Evolutionary conservation across 1,140 invertebrate genomes (phyloP), one percentile per base, ranked within the genome.

Genomic region (Drosophila pandora): DNA sequence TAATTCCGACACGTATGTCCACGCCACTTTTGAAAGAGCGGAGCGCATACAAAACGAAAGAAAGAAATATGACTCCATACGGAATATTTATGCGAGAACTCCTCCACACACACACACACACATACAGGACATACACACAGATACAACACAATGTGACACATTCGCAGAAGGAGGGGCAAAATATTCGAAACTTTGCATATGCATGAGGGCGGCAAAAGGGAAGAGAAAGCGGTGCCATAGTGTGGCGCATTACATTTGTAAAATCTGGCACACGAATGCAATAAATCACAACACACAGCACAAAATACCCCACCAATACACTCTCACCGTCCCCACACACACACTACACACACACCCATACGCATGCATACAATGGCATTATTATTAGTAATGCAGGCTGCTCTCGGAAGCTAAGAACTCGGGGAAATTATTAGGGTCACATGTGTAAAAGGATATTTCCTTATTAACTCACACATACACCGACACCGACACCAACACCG

Each of bases 371-470:
- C 76, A 85, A 88, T 88, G 75, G 75, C 74, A 76, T 76, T 82
- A 88, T 87, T 88, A 87, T 87, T 88, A 82, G 83, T 87, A 87
- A 87, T 88, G 83, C 82, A 88, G 80, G 56, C 63, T 48, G 63
- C 63, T 67, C 68, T 82, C 76, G 56, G 60, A 62, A 55, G 67
- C 65, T 63, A 80, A 81, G 79, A 89, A 83, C 79, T 88, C 34
- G 63, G 55, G 52, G 59, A 90, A 82, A 79, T 76, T 82, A 90
- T 90, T 90, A 85, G 87, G 85, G 85, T 90, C 85, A 85, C 78
- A 85, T 85, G 64, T 88, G 83, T 85, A 90, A 90, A 90, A 85
- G 78, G 81, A 90, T 90, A 90, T 90, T 90, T 90, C 87, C 85
- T 90, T 90, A 90, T 90, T 90, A 90, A 79, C 74, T 64, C 68